Evolutionary conservation across 2,113 vertebrate genomes (phyloP).

Genomic region (Galbula dea): DNA sequence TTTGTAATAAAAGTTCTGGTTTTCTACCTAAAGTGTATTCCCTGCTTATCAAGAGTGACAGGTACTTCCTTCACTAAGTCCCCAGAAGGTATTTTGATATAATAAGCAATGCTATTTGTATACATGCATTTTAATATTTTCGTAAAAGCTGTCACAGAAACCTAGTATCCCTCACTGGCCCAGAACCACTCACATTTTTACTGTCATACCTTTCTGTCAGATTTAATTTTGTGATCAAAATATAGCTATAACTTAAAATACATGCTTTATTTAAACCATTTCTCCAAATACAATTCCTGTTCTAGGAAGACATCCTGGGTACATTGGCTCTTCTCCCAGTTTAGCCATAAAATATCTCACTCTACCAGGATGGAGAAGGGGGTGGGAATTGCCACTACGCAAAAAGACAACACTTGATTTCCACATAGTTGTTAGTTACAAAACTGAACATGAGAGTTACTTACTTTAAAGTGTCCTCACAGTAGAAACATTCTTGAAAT

Average conservation of each 20-base stretch:
- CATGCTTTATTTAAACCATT: constrained; percentile 1
- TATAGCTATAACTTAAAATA: background rate
- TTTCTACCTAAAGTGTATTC: background rate
- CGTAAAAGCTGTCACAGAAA: background rate
- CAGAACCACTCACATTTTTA: background rate
- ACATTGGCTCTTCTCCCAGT: constrained; percentile 9
- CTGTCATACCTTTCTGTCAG: background rate
- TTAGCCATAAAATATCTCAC: constrained; percentile 13
- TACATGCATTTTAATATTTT: background rate
- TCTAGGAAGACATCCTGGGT: background rate
- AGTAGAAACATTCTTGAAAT: background rate
- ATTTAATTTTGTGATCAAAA: constrained; percentile 29
- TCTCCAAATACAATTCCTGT: background rate
- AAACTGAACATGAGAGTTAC: background rate
- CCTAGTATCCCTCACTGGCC: background rate
- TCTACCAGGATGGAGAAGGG: background rate
- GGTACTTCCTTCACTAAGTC: background rate
- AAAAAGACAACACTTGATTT: background rate
- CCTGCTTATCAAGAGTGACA: background rate
- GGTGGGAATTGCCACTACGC: background rate
- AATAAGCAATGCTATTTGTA: background rate
- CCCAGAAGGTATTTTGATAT: background rate
- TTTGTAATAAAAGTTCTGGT: background rate
- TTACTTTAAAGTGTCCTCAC: background rate
- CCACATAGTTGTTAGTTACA: background rate